Evolutionary conservation across 2,888 invertebrate species (phyloP), one percentile per base, ranked within the genome.

Genomic region (Tipula unca): DNA sequence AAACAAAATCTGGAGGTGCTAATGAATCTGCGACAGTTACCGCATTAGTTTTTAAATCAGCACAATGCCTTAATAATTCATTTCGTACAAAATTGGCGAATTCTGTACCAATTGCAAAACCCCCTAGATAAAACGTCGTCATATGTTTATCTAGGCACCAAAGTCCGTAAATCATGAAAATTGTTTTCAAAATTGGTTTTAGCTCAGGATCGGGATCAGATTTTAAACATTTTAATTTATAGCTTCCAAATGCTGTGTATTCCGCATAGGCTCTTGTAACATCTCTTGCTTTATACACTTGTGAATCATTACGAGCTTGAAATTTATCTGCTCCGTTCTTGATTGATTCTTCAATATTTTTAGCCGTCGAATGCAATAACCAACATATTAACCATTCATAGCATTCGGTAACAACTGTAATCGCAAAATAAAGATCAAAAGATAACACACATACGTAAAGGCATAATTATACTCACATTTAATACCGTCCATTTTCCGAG

Each of bases 381-480:
- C 95, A 95, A 87, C 95, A 95, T 84, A 97, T 92, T 29, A 98
- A 92, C 97, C 97, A 98, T 89, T 95, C 94, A 90, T 96, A 97
- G 32, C 94, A 93, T 83, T 92, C 92, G 42, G 92, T 91, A 86
- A 95, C 93, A 90, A 95, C 96, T 96, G 91, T 32, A 93, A 91
- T 87, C 84, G 84, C 86, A 20, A 85, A 85, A 5, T 85, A 3
- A 29, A 17, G 3, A 25, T 48, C n/a, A 82, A 84, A 82, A 54
- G 36, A 86, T 29, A 86, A 39, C 8, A 48, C 8, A 48, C 32
- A 29, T 20, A 83, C 5, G 29, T 17, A 36, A 29, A 29, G 32
- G 3, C 32, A 36, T 20, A 82, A 29, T 25, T 6, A 8, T 5
- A 88, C 89, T 89, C 87, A 90, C 90, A 90, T 48, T 90, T 89